Conservation (phyloP, 2,797 vertebrate species). For the Microctenopoma steveboyesi region DNA sequence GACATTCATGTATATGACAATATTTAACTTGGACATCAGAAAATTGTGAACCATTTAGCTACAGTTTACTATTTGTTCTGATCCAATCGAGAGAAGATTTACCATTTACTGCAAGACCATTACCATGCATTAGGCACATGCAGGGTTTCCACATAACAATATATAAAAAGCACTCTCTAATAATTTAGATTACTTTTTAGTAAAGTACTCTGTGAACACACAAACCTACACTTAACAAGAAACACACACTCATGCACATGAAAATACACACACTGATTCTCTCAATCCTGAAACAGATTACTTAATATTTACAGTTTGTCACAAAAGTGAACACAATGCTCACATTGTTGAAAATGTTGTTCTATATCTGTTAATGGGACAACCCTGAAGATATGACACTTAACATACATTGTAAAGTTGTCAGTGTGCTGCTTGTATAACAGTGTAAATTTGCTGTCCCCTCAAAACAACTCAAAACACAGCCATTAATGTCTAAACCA, state of each 20-base stretch:
- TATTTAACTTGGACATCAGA: conserved; percentile 9
- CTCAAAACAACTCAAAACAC: no score
- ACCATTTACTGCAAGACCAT: background rate
- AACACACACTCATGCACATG: conserved; percentile 16
- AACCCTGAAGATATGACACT: no score
- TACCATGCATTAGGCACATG: background rate
- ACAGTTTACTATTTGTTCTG: background rate
- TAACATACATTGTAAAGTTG: no score
- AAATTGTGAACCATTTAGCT: background rate
- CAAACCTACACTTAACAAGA: background rate
- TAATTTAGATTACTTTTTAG: background rate
- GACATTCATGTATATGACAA: conserved; percentile 14
- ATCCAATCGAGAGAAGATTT: background rate
- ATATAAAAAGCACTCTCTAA: background rate
- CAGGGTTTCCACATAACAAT: no score
- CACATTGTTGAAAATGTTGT: no score
- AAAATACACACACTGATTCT: background rate
- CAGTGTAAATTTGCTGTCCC: no score
- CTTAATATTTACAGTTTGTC: no score
- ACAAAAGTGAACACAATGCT: no score
- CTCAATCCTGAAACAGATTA: background rate
- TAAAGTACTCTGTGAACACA: background rate
- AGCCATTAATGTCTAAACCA: no score
- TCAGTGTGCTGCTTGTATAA: no score
- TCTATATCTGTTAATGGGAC: no score